These are phyloP conservation scores for Holacanthus passer DNA, from an alignment of 2,113 vertebrate genomes.

Conservation along the genomic window DNA sequence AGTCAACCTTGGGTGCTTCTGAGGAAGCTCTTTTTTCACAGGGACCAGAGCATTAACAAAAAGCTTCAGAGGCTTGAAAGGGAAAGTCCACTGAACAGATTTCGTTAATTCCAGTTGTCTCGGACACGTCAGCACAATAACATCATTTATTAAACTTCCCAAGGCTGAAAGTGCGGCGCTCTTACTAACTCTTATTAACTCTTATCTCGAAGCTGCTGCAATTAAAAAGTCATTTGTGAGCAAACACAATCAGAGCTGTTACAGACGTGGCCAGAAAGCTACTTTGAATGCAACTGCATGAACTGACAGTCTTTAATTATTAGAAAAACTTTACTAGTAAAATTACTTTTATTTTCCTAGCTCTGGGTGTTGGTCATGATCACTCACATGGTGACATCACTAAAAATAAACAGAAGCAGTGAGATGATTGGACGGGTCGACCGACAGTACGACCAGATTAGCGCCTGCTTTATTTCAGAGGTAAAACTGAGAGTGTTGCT, in stretches of 20 bases:
- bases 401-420: neutral
- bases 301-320: neutral
- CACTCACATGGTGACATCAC: neutral
- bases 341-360: neutral
- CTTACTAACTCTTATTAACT: too few relatives aligned
- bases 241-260: neutral
- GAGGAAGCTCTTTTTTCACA: slow-evolving; percentile 67
- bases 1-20: slow-evolving; percentile 69
- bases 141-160: neutral
- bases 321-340: neutral
- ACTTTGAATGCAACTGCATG: neutral
- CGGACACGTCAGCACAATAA: slow-evolving; percentile 14
- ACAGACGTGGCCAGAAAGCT: neutral
- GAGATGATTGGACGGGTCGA: neutral
- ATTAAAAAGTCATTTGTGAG: slow-evolving; percentile 17
- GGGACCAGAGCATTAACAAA: slow-evolving; percentile 52
- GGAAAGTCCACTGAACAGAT: slow-evolving; percentile 65
- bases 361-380: neutral
- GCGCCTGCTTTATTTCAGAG: neutral
- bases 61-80: slow-evolving; percentile 29
- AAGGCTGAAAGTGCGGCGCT: neutral
- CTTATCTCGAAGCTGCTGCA: too few relatives aligned
- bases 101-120: slow-evolving; percentile 31
- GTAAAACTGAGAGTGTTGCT: neutral
- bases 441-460: neutral